A percentile compares a stretch with the other conserved stretches of the same genome.
Conservation (phyloP, 2,797 vertebrate species). For the Micromesistius poutassou region DNA sequence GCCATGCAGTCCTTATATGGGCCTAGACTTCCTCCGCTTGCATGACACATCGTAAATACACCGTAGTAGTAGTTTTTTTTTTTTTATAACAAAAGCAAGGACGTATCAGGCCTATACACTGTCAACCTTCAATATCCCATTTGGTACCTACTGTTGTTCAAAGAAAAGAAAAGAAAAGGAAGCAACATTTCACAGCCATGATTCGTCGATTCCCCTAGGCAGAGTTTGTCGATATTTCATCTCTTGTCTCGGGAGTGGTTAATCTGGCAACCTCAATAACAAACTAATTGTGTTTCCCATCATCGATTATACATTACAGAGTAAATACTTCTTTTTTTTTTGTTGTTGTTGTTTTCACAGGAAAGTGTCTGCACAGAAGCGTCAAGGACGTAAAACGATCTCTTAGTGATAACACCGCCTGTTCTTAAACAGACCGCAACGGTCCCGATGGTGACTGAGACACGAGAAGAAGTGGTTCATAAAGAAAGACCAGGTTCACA, state of each 20-base stretch:
- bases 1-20: conserved; percentile 72
- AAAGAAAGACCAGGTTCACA: conserved; percentile 43
- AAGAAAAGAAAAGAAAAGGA: not conserved
- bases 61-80: not conserved
- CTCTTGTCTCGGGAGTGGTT: not conserved
- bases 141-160: not conserved
- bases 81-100: not conserved
- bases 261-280: not conserved
- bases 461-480: conserved; percentile 41
- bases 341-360: too few relatives aligned
- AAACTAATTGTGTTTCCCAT: not conserved
- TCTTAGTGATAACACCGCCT: conserved; percentile 22
- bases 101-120: not conserved
- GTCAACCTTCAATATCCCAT: not conserved
- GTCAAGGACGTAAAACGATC: conserved; percentile 13
- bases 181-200: not conserved
- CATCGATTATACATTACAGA: not conserved
- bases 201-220: not conserved
- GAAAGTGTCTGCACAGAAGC: conserved; percentile 23
- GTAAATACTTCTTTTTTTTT: not conserved
- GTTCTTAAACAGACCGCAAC: conserved; percentile 10
- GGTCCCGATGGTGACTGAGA: conserved; percentile 15
- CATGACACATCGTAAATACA: conserved; percentile 5
- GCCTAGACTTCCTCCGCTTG: conserved; percentile 30
- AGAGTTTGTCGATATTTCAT: not conserved